Evolutionary conservation across 2,797 vertebrate genomes (phyloP), one percentile per base, ranked within the genome.

Genomic region (Pseudochirops cupreus): DNA sequence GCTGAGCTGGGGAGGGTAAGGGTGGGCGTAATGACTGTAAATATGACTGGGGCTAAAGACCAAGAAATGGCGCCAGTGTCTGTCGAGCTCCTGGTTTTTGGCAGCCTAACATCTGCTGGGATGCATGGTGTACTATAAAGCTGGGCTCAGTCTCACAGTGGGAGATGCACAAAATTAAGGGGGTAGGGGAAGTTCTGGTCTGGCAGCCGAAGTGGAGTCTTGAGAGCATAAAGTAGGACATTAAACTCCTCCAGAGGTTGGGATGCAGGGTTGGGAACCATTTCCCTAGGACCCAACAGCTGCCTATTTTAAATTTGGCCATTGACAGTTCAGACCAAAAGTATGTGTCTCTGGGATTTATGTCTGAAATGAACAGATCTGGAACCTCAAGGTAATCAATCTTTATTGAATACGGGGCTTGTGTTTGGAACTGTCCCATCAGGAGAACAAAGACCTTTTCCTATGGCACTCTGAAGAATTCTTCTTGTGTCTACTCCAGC

Each of bases 371-470:
- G 87, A 92, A 29, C 93, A 94, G 95, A 93, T 91, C 94, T 92
- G 94, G 94, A 96, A 93, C 89, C 57, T 56, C 39, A 0, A 50
- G 29, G 1, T 96, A 46, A 24, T 46, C 39, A 46, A 2, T 46
- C 74, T 87, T 87, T 46, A 50, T 96, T 93, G 96, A 55, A 95
- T 96, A 96, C 93, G n/a, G 91, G 90, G n/a, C 52, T 97, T 98
- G 93, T 26, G 0, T 93, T 96, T 56, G 92, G 56, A 94, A 91
- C 92, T 89, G 11, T 33, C 56, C 0, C 50, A 93, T 93, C 94
- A 46, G 96, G 91, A 94, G 95, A 97, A 97, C 56, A 57, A 58
- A 59, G 29, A 93, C 56, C 46, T 92, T 94, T 93, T 50, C 10
- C 58, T 57, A 24, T 54, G 46, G 92, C 57, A 21, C 18, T 9